Base-by-base conservation (phyloP, 2,113 vertebrate species). In the Ceuthmochares aereus region DNA sequence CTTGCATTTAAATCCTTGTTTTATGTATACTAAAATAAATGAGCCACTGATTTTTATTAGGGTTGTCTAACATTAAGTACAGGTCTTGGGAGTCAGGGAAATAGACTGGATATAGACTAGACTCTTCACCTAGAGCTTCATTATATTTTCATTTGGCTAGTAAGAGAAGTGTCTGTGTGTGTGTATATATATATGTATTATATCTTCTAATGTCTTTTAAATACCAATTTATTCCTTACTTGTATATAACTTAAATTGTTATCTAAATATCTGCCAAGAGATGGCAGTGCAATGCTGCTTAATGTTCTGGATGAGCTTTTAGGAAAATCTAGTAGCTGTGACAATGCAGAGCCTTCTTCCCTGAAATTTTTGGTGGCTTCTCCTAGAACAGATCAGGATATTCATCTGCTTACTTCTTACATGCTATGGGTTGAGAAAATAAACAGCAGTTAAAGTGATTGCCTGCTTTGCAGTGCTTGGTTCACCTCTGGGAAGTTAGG, bases 221-320 rank as follows among this genome's bases (percentile, higher is more conserved):
- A 21, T 47, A 20, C 14, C 2, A 4, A 6, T 68, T 67, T 72
- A 8, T 84, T 73, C 14, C 11, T n/a, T 27, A 1, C 8, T 19
- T 12, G 7, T 10, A 4, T 69, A 42, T 54, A 75, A 56, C 14
- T 47, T 27, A 6, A 22, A 1, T 15, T 82, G 97, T 58, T 87
- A 68, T 75, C 49, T 63, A 4, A 80, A 5, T 5, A 8, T 17
- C 45, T 55, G 76, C 97, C 98, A 45, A 84, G 93, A 98, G 98
- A 89, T 97, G 98, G 98, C 98, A 96, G 89, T 81, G 90, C 79
- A 30, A 66, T 37, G 91, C 95, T 87, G 73, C 55, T 90, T 32
- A 77, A 76, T 32, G n/a, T 18, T 54, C 78, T 10, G 78, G 22
- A 0, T 3, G 29, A 45, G 19, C 2, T 3, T 2, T 8, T 4